Evolutionary conservation across 2,888 invertebrate species (phyloP), one percentile per base, ranked within the genome.

Genomic region (Acleris cristana): DNA sequence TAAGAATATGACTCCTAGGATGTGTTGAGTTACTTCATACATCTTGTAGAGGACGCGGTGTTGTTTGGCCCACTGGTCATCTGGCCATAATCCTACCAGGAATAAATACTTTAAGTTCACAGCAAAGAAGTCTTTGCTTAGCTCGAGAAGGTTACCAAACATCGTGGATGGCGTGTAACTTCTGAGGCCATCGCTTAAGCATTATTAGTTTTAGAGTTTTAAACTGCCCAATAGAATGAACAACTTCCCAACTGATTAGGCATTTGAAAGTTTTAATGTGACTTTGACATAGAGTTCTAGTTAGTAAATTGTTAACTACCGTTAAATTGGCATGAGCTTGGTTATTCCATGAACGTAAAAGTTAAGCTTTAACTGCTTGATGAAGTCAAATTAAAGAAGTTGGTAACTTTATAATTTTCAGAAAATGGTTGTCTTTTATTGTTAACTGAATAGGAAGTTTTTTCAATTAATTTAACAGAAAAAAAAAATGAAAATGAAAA

Each of bases 51-150:
- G 4, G 0, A 72, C 10, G 14, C 65, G 65, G 63, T 79, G 73
- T 5, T 63, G 72, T 55, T 54, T 67, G 0, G 80, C 74, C 72
- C 80, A 79, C 4, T 78, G 65, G 18, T 85, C 74, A 16, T 76
- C 72, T 0, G 87, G 86, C 90, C 90, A 91, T 65, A 90, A 72
- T 16, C 91, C 90, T 2, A 87, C 82, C 3, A 75, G 73, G 66
- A 78, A 82, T 26, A 91, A 79, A 66, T 79, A 88, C 71, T 85
- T 84, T 52, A 90, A 69, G 70, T 90, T 90, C 49, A 87, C 84
- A 51, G 82, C 79, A 69, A 90, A 88, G 49, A 85, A 82, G 59
- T 84, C 76, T 21, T 80, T 68, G 45, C 73, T 69, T 3, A 58
- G 64, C 16, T 66, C 64, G 52, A 74, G 64, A 53, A 64, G 30